phyloP scores from a whole-genome alignment of 1,140 invertebrate species.

The Pachypsylla venusta region DNA sequence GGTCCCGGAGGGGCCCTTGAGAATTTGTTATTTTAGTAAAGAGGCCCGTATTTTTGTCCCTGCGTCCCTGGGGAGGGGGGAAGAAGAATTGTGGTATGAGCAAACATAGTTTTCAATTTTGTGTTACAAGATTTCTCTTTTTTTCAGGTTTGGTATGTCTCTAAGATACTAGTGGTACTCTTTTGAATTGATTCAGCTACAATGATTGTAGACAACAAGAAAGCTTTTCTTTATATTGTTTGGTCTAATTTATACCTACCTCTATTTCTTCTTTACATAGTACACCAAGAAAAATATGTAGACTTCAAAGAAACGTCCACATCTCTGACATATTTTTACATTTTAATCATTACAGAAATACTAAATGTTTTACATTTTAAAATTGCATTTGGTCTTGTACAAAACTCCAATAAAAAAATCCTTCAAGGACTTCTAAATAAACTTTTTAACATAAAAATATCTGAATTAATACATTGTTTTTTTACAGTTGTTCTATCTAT shows the following conservation, averaged over 20 bases:
- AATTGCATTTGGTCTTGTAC: not conserved
- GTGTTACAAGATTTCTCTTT: no score
- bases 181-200: no score
- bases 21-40: no score
- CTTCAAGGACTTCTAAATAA: not conserved
- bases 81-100: no score
- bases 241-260: not conserved
- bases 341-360: not conserved
- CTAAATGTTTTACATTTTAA: not conserved
- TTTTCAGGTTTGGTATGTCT: no score
- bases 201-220: slow-evolving; percentile 6
- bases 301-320: not conserved
- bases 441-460: slow-evolving; percentile 5
- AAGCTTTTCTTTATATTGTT: not conserved
- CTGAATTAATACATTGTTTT: not conserved
- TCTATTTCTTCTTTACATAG: not conserved
- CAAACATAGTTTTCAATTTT: no score
- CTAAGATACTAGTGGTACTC: no score
- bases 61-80: no score
- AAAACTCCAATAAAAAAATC: not conserved
- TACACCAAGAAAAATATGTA: slow-evolving; percentile 1
- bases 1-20: no score
- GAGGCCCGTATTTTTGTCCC: no score
- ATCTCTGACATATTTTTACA: not conserved
- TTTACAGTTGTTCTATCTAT: not conserved